Conservation (phyloP, 2,113 vertebrate genomes). For the Gambusia affinis region DNA sequence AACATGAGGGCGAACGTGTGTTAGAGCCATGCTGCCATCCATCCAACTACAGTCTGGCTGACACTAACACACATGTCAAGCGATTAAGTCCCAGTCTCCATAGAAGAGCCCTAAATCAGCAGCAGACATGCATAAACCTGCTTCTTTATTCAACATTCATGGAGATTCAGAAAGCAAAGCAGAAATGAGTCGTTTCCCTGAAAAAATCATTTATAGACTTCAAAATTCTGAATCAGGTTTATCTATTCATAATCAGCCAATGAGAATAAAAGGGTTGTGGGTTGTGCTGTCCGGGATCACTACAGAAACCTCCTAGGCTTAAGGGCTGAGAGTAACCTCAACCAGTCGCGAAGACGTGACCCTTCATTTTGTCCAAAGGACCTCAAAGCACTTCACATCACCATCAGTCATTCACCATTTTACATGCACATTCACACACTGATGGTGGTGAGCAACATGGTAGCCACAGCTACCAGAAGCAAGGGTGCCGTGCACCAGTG, state of each 20-base stretch:
- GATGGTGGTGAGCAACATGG: no score
- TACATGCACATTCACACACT: no score
- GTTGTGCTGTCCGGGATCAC: not conserved
- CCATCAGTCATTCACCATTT: no score
- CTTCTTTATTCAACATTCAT: constrained; percentile 69
- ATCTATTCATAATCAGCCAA: not conserved
- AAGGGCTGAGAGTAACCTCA: not conserved
- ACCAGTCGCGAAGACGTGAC: no score
- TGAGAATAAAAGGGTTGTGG: not conserved
- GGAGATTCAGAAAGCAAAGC: no score
- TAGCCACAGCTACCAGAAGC: no score
- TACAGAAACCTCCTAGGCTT: not conserved
- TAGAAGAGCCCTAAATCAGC: constrained; percentile 65
- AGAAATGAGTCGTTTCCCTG: no score
- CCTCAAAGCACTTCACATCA: no score
- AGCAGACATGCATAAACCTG: constrained; percentile 36
- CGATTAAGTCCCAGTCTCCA: constrained; percentile 62
- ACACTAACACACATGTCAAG: constrained; percentile 65
- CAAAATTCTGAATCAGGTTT: not conserved
- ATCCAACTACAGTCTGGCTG: constrained; percentile 65
- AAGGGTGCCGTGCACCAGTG: no score
- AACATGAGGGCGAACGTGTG: constrained; percentile 27
- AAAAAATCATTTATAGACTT: not conserved
- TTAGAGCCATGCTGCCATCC: constrained; percentile 58
- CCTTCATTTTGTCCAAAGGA: no score